phyloP scores from a whole-genome alignment of 2,113 vertebrate genomes.

The Chlorocebus sabaeus region DNA sequence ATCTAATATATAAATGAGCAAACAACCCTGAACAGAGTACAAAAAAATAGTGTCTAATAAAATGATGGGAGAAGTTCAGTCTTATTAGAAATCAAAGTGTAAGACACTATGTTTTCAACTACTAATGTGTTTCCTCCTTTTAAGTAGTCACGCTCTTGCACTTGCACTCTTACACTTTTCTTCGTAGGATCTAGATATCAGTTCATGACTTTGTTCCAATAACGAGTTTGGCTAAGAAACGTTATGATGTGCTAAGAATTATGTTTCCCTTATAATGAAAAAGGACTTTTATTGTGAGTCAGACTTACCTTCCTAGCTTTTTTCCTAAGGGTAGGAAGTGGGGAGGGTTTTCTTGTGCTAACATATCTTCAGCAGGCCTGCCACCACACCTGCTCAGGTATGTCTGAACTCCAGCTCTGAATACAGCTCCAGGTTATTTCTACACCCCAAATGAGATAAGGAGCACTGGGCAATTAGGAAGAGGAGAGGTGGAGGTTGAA shows the following conservation, averaged over 20 bases:
- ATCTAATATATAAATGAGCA: background rate
- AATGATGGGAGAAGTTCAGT: background rate
- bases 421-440: background rate
- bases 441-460: background rate
- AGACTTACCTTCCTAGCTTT: background rate
- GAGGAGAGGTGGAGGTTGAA: background rate
- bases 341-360: background rate
- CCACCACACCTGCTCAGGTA: background rate
- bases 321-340: background rate
- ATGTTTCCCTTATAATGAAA: background rate
- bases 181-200: background rate
- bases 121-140: background rate
- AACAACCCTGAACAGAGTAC: background rate
- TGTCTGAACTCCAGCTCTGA: background rate
- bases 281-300: background rate
- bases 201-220: conserved; percentile 30
- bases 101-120: background rate
- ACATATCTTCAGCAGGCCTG: background rate
- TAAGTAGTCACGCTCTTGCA: background rate
- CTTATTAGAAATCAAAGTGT: conserved; percentile 2
- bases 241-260: background rate
- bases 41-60: background rate
- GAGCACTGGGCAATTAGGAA: background rate
- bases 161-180: background rate
- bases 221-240: background rate